Conservation (phyloP, 2,797 vertebrate species). For the Galagoides demidoff region DNA sequence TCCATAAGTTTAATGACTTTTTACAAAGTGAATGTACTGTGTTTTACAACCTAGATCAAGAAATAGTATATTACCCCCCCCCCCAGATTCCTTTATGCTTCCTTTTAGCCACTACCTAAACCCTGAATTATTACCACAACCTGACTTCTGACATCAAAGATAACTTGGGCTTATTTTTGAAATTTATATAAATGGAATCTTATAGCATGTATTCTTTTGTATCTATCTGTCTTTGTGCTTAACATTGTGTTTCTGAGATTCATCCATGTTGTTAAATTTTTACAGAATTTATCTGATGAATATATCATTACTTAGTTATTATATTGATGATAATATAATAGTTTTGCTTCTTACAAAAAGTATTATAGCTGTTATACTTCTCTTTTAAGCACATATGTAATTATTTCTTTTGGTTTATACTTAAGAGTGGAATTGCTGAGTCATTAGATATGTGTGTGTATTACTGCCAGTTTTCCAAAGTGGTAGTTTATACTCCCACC, state of each 20-base stretch:
- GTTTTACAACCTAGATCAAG: not conserved
- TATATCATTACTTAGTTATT: not conserved
- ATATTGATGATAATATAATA: not conserved
- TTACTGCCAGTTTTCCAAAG: not conserved
- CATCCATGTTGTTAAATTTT: not conserved
- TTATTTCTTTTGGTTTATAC: not conserved
- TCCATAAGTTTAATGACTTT: not conserved
- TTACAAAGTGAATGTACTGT: not conserved
- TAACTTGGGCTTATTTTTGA: not conserved
- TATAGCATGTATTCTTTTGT: not conserved
- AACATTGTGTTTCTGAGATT: not conserved
- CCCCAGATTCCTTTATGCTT: not conserved
- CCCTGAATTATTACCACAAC: not conserved
- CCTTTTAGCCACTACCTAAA: not conserved
- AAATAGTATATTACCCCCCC: not conserved
- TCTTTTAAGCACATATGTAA: not conserved
- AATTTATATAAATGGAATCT: not conserved
- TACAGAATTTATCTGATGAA: not conserved
- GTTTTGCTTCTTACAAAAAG: not conserved
- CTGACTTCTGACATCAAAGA: not conserved
- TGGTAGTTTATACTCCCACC: not conserved
- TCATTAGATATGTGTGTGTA: not conserved
- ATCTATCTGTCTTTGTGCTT: not conserved
- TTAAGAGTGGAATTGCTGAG: not conserved
- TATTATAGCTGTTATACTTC: not conserved